Conservation (phyloP, 2,888 invertebrate genomes). For the Cryptus armator region DNA sequence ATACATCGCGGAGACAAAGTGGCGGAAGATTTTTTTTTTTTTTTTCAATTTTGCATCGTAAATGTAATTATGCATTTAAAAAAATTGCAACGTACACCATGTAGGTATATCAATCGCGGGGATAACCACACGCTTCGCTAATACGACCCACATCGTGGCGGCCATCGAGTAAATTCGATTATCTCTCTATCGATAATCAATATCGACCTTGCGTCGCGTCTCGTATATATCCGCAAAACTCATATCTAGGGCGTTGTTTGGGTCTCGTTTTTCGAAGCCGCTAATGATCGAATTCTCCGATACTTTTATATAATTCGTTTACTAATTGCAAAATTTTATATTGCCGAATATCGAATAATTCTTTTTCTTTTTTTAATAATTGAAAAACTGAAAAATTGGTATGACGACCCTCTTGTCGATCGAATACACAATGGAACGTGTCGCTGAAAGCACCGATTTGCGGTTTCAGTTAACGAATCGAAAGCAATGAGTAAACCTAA, state of each 20-base stretch:
- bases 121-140: constrained; percentile 55
- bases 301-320: neutral
- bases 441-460: too few species aligned
- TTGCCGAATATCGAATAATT: too few species aligned
- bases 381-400: too few species aligned
- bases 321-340: too few species aligned
- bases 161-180: constrained; percentile 49
- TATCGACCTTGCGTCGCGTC: constrained; percentile 35
- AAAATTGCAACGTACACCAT: neutral
- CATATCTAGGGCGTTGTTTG: neutral
- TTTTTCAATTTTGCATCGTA: neutral
- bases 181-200: constrained; percentile 54
- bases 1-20: neutral
- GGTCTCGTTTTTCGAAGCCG: neutral
- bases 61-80: too few species aligned
- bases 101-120: neutral
- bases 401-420: too few species aligned
- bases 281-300: constrained; percentile 9
- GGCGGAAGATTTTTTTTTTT: neutral
- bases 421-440: too few species aligned
- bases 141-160: constrained; percentile 56
- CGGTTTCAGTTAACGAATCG: too few species aligned
- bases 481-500: too few species aligned
- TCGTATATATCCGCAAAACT: neutral
- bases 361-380: too few species aligned